These are phyloP conservation scores for Danio aesculapii DNA, from an alignment of 2,797 vertebrate genomes.

Conservation along the genomic window DNA sequence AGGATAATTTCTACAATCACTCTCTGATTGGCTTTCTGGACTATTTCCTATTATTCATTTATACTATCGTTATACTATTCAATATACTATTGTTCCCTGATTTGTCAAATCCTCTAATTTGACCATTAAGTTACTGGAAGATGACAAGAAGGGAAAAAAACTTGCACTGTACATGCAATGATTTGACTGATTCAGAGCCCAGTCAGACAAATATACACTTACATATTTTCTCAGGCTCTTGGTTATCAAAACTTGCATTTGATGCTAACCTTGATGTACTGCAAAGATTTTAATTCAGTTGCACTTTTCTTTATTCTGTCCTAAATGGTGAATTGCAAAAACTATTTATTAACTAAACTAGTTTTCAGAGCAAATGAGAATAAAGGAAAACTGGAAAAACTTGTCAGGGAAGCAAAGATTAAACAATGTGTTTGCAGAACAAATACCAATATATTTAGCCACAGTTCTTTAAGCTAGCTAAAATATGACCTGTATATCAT, in stretches of 20 bases:
- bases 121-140: too few species aligned
- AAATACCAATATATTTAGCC: conserved; percentile 8
- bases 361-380: neutral
- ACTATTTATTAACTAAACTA: neutral
- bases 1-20: too few species aligned
- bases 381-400: neutral
- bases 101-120: too few species aligned
- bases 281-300: neutral
- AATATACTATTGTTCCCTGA: too few species aligned
- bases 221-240: neutral
- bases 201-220: neutral
- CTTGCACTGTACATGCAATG: neutral
- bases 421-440: neutral
- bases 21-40: too few species aligned
- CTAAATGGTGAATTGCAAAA: neutral
- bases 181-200: neutral
- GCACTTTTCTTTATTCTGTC: neutral
- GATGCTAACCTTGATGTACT: neutral
- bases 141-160: too few species aligned
- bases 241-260: neutral
- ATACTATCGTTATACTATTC: too few species aligned
- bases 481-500: too few species aligned
- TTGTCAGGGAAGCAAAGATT: neutral
- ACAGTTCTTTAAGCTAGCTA: too few species aligned
- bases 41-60: too few species aligned